Evolutionary conservation across 2,113 vertebrate genomes (phyloP), one percentile per base, ranked within the genome.

Genomic region (Chroicocephalus ridibundus): DNA sequence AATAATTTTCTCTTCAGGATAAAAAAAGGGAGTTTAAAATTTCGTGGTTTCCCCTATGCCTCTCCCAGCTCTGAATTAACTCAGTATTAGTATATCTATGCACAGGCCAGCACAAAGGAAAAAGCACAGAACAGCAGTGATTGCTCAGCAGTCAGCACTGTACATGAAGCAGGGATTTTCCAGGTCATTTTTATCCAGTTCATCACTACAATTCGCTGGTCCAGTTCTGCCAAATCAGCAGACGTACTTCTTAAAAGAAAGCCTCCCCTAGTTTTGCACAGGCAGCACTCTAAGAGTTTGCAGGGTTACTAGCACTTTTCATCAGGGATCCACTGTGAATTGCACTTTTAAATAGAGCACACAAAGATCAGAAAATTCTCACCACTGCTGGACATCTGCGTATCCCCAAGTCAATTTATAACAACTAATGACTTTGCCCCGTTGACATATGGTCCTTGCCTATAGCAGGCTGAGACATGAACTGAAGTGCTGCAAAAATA

Each of bases 131-230:
- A 75, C 71, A 94, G 91, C 96, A 97, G 10, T 82, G 91, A 95
- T 89, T 89, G 93, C 88, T 96, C 93, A 96, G 95, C 94, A 95
- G 92, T 96, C 86, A 97, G 94, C 89, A 88, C 86, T 96, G 93
- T 90, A 91, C 79, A 57, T 83, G 94, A 93, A 72, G 75, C 84
- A 94, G 93, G 87, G 93, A 96, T 97, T 97, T 97, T 97, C 91
- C 91, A 93, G 94, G 91, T 82, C 84, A 79, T 94, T 97, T 97
- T 96, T 81, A 95, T 95, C 79, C 70, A 78, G 57, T 93, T 94
- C 89, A 92, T 95, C 91, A 86, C 64, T 90, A 61, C 91, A 88
- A 88, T 95, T 96, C 91, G 68, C 60, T 78, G 32, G 66, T 70
- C 38, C 32, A 58, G 74, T 95, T 94, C 96, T 94, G 93, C 75